A percentile compares a stretch with the other conserved stretches of the same genome.
phyloP scores from a whole-genome alignment of 2,888 invertebrate species.

The Netelia virgata region DNA sequence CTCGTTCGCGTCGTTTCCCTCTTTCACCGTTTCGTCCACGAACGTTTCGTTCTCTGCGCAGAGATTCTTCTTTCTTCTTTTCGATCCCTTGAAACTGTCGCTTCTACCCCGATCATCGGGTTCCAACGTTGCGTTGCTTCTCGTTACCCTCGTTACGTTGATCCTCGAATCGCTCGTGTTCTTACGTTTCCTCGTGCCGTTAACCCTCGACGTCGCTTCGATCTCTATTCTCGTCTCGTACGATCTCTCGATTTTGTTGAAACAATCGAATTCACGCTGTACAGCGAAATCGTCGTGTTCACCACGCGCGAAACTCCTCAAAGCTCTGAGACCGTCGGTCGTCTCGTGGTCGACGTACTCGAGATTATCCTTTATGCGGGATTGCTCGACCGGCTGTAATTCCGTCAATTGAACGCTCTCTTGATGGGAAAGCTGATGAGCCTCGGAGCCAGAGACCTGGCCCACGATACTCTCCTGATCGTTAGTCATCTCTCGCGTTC shows the following conservation, averaged over 20 bases:
- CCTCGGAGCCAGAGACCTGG: constrained; percentile 72
- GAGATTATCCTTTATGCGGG: constrained; percentile 75
- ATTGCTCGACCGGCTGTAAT: constrained; percentile 81
- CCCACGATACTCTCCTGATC: constrained; percentile 72
- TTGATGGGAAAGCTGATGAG: constrained; percentile 70
- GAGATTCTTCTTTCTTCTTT: constrained; percentile 1
- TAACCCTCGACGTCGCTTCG: constrained; percentile 28
- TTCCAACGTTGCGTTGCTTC: constrained; percentile 2
- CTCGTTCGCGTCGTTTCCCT: constrained; percentile 14
- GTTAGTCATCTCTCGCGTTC: constrained; percentile 70
- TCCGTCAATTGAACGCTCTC: constrained; percentile 82
- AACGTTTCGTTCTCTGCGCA: background rate
- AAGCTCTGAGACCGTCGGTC: constrained; percentile 81
- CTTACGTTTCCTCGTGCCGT: constrained; percentile 53
- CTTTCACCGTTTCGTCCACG: constrained; percentile 14
- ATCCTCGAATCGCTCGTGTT: constrained; percentile 7
- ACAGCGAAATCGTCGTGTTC: constrained; percentile 71
- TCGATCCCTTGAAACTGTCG: constrained; percentile 17
- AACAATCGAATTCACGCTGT: constrained; percentile 64
- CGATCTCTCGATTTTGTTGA: constrained; percentile 48
- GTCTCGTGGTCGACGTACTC: constrained; percentile 74
- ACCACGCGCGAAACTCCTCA: constrained; percentile 78
- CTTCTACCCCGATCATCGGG: constrained; percentile 10
- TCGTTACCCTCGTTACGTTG: background rate
- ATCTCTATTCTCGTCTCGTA: constrained; percentile 52